Evolutionary conservation across 2,113 vertebrate genomes (phyloP).

Genomic region (Dinomys branickii): DNA sequence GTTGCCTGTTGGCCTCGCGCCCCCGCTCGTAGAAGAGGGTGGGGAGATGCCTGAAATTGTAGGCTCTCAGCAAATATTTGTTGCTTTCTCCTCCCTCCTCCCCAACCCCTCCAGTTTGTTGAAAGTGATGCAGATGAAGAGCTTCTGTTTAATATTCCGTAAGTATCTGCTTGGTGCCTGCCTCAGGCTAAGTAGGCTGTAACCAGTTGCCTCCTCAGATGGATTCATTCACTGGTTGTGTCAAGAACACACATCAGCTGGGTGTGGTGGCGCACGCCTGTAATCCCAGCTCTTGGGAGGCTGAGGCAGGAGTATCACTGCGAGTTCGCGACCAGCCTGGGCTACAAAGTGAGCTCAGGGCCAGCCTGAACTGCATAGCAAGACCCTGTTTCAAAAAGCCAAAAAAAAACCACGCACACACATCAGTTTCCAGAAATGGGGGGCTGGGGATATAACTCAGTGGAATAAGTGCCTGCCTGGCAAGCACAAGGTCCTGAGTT

Average conservation of each 20-base stretch:
- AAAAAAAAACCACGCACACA: no score
- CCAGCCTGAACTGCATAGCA: no score
- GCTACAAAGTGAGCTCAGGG: no score
- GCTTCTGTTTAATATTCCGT: constrained; percentile 98
- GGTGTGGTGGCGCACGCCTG: no score
- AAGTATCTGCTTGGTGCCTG: constrained; percentile 81
- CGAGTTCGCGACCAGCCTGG: no score
- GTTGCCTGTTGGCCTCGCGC: not conserved
- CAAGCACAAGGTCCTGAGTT: no score
- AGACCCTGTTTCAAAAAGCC: no score
- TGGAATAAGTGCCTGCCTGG: no score
- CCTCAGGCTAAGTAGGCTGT: constrained; percentile 27
- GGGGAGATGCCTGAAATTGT: constrained; percentile 28
- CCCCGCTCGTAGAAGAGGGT: constrained; percentile 14
- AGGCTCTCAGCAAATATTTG: constrained; percentile 72
- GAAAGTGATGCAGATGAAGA: constrained; percentile 98
- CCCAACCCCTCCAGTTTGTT: constrained; percentile 89
- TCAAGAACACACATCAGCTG: not conserved
- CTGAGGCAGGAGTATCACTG: no score
- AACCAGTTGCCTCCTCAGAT: not conserved
- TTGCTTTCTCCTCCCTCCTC: constrained; percentile 64
- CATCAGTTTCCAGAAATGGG: constrained; percentile 34
- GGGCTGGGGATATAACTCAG: no score
- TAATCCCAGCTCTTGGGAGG: no score
- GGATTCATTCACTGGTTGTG: not conserved